phyloP scores from a whole-genome alignment of 2,113 vertebrate species.

The Tychaedon coryphoeus region DNA sequence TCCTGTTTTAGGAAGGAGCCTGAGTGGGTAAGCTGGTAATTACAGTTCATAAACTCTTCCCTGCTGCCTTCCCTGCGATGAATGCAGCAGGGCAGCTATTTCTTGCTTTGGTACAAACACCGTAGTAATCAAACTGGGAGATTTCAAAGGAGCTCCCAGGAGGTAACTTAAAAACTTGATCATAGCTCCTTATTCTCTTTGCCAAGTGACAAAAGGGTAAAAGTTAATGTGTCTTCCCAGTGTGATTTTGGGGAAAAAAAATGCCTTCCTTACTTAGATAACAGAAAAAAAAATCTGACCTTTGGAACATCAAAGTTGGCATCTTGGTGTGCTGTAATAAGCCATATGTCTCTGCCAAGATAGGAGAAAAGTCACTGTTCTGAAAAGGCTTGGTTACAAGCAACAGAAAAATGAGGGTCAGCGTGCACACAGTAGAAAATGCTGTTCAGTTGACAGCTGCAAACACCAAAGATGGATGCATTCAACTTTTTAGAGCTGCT shows the following conservation, averaged over 20 bases:
- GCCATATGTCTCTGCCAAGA: not conserved
- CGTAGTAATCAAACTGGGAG: not conserved
- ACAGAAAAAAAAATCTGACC: not conserved
- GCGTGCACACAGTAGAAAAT: not conserved
- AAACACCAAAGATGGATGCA: not conserved
- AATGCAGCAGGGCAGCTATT: not conserved
- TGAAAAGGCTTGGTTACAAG: not conserved
- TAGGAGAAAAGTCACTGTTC: not conserved
- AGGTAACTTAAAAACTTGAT: not conserved
- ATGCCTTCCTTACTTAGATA: not conserved
- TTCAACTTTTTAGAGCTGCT: not conserved
- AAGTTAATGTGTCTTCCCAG: not conserved
- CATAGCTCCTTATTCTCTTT: not conserved
- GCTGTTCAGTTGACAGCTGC: not conserved
- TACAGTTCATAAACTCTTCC: slow-evolving; percentile 12
- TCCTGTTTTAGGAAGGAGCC: not conserved
- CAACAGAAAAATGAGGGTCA: not conserved
- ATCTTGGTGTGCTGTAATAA: not conserved
- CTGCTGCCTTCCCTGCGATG: not conserved
- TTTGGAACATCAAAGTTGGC: not conserved
- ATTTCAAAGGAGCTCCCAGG: not conserved
- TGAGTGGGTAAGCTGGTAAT: slow-evolving; percentile 25
- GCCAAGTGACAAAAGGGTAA: not conserved
- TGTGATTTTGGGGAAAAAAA: not conserved
- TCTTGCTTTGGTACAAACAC: not conserved